Percentiles rank a stretch among this genome's conserved stretches.
Conservation (phyloP, 2,113 vertebrate species). For the Illadopsis cleaveri region DNA sequence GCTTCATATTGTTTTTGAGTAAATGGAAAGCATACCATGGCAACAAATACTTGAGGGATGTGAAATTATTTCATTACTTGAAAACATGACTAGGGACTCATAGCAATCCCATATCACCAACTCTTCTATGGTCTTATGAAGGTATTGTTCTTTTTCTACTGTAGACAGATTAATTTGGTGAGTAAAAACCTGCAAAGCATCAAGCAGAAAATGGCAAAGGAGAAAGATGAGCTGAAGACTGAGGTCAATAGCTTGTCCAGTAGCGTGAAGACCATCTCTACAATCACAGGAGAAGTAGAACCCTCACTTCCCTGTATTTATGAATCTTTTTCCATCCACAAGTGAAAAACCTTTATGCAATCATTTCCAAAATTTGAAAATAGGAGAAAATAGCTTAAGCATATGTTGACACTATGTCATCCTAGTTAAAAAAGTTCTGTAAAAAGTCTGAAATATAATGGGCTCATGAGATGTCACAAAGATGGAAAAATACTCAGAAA, state of each 20-base stretch:
- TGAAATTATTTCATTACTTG: neutral
- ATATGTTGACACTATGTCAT: neutral
- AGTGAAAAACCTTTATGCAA: neutral
- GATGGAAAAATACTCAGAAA: neutral
- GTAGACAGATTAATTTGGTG: neutral
- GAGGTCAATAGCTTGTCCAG: constrained; percentile 69
- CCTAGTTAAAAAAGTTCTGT: neutral
- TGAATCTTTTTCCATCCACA: neutral
- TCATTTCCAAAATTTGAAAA: neutral
- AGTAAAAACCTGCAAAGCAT: constrained; percentile 76
- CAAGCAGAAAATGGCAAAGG: constrained; percentile 59
- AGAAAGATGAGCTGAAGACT: constrained; percentile 62
- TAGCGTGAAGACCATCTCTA: constrained; percentile 65
- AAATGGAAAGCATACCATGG: neutral
- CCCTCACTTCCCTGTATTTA: neutral
- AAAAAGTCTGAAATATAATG: neutral
- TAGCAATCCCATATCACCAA: neutral
- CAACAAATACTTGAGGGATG: neutral
- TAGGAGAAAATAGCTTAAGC: neutral
- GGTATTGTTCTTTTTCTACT: neutral
- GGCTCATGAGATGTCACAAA: neutral
- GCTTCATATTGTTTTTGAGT: neutral
- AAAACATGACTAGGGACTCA: neutral
- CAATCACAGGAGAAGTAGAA: neutral
- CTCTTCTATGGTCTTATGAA: neutral